Percentiles rank a stretch among this genome's conserved stretches.
Evolutionary conservation across 2,113 vertebrate species (phyloP).

Genomic region (Melanerpes formicivorus): DNA sequence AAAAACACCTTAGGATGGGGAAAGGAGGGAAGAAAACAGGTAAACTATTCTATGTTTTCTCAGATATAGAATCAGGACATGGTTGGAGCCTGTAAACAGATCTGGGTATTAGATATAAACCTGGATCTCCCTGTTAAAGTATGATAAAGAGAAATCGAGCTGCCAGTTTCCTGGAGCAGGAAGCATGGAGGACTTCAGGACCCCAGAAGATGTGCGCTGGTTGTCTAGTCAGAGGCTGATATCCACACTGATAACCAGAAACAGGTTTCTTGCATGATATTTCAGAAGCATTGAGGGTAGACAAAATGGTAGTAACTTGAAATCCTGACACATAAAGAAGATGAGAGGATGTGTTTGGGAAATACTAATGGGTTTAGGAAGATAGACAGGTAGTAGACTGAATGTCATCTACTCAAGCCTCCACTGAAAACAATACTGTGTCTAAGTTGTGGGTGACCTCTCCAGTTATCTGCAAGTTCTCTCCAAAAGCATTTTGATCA

Average conservation of each 20-base stretch:
- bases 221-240: not conserved
- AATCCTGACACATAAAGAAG: not conserved
- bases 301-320: not conserved
- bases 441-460: too few species aligned
- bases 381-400: too few species aligned
- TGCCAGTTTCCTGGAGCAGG: not conserved
- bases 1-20: not conserved
- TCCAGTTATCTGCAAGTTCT: too few species aligned
- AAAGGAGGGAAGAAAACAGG: not conserved
- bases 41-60: not conserved
- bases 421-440: too few species aligned
- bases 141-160: not conserved
- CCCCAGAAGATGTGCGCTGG: not conserved
- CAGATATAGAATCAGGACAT: not conserved
- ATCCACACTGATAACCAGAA: not conserved
- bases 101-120: not conserved
- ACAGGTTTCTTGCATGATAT: not conserved
- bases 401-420: too few species aligned
- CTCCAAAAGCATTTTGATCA: too few species aligned
- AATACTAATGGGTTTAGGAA: too few species aligned
- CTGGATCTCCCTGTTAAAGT: not conserved
- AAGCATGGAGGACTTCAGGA: not conserved
- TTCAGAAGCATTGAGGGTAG: not conserved
- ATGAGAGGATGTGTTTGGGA: too few species aligned
- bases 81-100: not conserved